Evolutionary conservation across 1,140 invertebrate species (phyloP).

Genomic region (Aphelinus certus): DNA sequence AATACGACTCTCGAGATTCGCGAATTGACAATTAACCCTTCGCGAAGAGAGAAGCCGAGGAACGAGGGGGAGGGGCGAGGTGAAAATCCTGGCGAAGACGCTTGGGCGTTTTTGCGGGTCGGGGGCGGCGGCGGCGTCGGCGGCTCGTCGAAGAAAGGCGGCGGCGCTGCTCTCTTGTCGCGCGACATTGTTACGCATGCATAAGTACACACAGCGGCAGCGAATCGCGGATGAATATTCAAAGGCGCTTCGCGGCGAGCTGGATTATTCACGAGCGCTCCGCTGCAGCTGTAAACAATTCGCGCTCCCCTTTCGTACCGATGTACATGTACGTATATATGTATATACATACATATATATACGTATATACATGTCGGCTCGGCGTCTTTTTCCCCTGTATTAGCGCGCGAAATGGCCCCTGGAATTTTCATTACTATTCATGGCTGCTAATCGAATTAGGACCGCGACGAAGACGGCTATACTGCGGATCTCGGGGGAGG

Average conservation of each 20-base stretch:
- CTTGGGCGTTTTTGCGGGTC: too few relatives aligned
- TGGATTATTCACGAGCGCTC: slow-evolving; percentile 25
- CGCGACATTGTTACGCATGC: neutral
- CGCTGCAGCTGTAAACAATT: slow-evolving; percentile 14
- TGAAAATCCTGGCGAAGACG: too few relatives aligned
- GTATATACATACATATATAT: too few relatives aligned
- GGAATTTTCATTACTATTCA: neutral
- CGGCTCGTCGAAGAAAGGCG: too few relatives aligned
- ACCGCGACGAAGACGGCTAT: neutral
- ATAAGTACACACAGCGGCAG: neutral
- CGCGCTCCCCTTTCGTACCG: neutral
- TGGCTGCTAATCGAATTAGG: slow-evolving; percentile 18
- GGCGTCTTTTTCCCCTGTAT: neutral
- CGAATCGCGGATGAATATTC: slow-evolving; percentile 25
- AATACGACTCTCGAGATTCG: too few relatives aligned
- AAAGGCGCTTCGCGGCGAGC: neutral
- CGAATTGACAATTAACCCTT: too few relatives aligned
- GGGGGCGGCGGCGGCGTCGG: too few relatives aligned
- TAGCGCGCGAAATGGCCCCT: slow-evolving; percentile 1
- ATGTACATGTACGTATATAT: too few relatives aligned
- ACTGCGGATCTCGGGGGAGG: neutral
- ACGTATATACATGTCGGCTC: too few relatives aligned
- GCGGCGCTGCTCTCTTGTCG: too few relatives aligned
- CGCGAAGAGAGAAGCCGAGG: too few relatives aligned
- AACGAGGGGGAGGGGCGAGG: too few relatives aligned